phyloP scores from a whole-genome alignment of 2,888 invertebrate species.

The Ichneumon xanthorius region DNA sequence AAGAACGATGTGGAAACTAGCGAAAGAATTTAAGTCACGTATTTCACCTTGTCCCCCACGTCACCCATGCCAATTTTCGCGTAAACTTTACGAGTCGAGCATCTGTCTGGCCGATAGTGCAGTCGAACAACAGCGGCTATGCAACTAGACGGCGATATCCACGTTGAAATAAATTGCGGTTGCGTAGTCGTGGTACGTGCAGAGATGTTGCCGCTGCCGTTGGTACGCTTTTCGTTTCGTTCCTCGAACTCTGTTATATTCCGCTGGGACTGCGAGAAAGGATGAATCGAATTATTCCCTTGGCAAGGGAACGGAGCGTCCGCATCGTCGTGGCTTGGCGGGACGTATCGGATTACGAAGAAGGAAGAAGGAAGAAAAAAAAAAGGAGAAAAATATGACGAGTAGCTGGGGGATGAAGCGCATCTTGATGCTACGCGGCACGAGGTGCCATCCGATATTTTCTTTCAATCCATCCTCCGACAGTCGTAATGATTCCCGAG shows the following conservation, averaged over 20 bases:
- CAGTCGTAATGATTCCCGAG: conserved; percentile 43
- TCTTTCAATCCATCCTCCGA: conserved; percentile 43
- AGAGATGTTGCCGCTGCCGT: not conserved
- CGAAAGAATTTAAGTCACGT: conserved; percentile 19
- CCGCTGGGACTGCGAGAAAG: conserved; percentile 16
- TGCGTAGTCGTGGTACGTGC: conserved; percentile 14
- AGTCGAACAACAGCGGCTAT: not conserved
- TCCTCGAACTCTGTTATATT: conserved; percentile 12
- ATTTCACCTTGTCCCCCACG: conserved; percentile 2
- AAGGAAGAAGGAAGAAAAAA: conserved; percentile 4
- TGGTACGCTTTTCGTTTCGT: not conserved
- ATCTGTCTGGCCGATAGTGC: not conserved
- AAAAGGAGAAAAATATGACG: not conserved
- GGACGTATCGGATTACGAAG: conserved; percentile 55
- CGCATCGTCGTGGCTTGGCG: conserved; percentile 35
- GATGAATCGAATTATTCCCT: conserved; percentile 59
- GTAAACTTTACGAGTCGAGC: conserved; percentile 18
- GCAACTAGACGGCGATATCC: conserved; percentile 1
- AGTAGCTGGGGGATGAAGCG: not conserved
- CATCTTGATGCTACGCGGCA: conserved; percentile 29
- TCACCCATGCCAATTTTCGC: conserved; percentile 18
- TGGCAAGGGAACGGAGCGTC: conserved; percentile 40
- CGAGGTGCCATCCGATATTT: conserved; percentile 63
- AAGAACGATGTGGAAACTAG: not conserved
- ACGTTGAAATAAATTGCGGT: conserved; percentile 23